Conservation (phyloP, 2,888 invertebrate genomes). For the Rhimphoctona megacephalus region DNA sequence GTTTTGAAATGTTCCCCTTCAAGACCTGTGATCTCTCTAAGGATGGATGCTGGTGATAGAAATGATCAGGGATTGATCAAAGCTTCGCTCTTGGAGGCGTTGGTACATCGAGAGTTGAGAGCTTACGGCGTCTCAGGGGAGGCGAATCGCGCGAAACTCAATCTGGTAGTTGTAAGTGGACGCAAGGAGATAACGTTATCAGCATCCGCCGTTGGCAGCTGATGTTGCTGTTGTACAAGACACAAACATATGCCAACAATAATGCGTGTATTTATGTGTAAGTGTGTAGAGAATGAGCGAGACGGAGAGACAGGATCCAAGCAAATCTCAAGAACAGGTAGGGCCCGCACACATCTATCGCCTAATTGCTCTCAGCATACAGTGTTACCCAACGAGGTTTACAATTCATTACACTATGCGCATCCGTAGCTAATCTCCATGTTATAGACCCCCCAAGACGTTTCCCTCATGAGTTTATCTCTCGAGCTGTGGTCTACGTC, state of each 20-base stretch:
- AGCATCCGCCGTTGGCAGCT: constrained; percentile 56
- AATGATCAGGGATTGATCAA: constrained; percentile 35
- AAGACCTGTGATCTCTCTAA: neutral
- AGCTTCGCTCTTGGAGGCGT: neutral
- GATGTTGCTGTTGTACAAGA: constrained; percentile 52
- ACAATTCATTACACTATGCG: constrained; percentile 68
- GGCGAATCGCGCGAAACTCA: constrained; percentile 44
- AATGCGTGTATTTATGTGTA: neutral
- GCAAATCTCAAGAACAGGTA: constrained; percentile 57
- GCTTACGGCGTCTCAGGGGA: constrained; percentile 16
- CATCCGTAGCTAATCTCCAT: constrained; percentile 66
- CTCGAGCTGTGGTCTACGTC: constrained; percentile 9
- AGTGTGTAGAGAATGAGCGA: neutral
- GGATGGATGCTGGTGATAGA: neutral
- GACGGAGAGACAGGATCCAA: constrained; percentile 7
- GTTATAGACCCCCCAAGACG: constrained; percentile 59
- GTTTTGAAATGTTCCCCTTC: neutral
- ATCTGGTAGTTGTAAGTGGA: constrained; percentile 64
- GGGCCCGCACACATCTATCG: constrained; percentile 60
- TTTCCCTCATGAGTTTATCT: constrained; percentile 54
- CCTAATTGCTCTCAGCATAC: constrained; percentile 69
- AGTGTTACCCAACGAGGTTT: constrained; percentile 69
- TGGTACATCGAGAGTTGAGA: neutral
- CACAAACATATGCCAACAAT: constrained; percentile 12
- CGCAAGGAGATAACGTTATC: constrained; percentile 69